Evolutionary conservation across 2,888 invertebrate genomes (phyloP).

Genomic region (Melanargia galathea): DNA sequence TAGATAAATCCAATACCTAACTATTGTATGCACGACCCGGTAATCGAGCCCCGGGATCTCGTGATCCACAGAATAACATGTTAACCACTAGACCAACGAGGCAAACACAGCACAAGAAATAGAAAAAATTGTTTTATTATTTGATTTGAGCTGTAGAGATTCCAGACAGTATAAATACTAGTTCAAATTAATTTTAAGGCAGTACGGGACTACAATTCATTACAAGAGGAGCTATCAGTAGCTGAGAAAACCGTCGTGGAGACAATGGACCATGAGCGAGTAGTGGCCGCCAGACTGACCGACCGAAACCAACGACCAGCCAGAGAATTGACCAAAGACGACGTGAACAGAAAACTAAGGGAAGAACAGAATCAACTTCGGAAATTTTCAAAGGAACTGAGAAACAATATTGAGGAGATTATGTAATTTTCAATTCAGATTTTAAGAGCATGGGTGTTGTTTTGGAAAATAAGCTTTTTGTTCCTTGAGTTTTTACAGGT

Average conservation of each 20-base stretch:
- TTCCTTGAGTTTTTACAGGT: no score
- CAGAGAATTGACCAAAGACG: conserved; percentile 85
- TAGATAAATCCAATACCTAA: no score
- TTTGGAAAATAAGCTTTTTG: no score
- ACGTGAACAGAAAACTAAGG: conserved; percentile 83
- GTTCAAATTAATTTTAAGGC: conserved; percentile 63
- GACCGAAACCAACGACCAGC: conserved; percentile 85
- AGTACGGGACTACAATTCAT: conserved; percentile 85
- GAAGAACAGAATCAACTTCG: conserved; percentile 84
- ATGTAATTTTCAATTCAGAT: conserved; percentile 62
- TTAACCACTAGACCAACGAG: no score
- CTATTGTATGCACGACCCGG: no score
- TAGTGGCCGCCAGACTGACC: conserved; percentile 87
- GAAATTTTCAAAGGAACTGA: conserved; percentile 81
- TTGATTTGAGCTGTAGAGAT: no score
- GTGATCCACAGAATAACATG: no score
- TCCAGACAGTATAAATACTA: not conserved
- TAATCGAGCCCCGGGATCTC: no score
- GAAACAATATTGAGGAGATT: conserved; percentile 81
- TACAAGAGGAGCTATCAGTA: conserved; percentile 85
- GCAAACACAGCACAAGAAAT: no score
- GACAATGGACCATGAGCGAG: conserved; percentile 86
- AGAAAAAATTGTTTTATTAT: no score
- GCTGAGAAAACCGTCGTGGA: conserved; percentile 86
- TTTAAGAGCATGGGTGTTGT: no score